phyloP scores from a whole-genome alignment of 2,888 invertebrate species.

The Spodoptera littoralis region DNA sequence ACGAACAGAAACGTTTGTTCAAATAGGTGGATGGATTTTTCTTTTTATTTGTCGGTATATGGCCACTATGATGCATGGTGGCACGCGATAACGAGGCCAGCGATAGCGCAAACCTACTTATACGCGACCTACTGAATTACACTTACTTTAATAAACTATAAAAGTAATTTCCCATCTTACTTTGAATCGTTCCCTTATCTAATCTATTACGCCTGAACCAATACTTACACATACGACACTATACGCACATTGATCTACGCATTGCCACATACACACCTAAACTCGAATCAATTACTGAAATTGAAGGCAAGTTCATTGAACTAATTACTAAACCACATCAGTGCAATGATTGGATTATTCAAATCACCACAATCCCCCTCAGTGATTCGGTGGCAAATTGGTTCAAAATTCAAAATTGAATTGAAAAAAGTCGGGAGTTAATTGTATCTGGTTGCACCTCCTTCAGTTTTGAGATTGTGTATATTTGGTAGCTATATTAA shows the following conservation, averaged over 20 bases:
- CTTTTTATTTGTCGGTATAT: too few species aligned
- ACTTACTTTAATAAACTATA: background rate
- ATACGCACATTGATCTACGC: too few species aligned
- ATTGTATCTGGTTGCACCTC: conserved; percentile 34
- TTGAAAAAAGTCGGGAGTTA: conserved; percentile 52
- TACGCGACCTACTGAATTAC: too few species aligned
- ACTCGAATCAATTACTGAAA: conserved; percentile 54
- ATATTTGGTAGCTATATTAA: conserved; percentile 32
- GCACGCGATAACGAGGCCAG: too few species aligned
- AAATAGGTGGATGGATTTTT: too few species aligned
- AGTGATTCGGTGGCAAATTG: conserved; percentile 45
- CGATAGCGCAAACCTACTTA: too few species aligned
- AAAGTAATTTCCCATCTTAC: conserved; percentile 5
- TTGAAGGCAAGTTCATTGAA: conserved; percentile 43
- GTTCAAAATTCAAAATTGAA: conserved; percentile 46
- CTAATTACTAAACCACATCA: conserved; percentile 56
- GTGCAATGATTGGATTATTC: conserved; percentile 57
- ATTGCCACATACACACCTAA: conserved; percentile 11
- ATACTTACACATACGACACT: too few species aligned
- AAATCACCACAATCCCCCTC: conserved; percentile 54
- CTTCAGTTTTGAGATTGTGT: conserved; percentile 40
- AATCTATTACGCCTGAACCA: too few species aligned
- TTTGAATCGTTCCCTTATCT: too few species aligned
- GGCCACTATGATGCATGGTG: too few species aligned
- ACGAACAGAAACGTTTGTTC: too few species aligned